Conservation (phyloP, 2,888 invertebrate genomes). For the Alentia gelatinosa region DNA sequence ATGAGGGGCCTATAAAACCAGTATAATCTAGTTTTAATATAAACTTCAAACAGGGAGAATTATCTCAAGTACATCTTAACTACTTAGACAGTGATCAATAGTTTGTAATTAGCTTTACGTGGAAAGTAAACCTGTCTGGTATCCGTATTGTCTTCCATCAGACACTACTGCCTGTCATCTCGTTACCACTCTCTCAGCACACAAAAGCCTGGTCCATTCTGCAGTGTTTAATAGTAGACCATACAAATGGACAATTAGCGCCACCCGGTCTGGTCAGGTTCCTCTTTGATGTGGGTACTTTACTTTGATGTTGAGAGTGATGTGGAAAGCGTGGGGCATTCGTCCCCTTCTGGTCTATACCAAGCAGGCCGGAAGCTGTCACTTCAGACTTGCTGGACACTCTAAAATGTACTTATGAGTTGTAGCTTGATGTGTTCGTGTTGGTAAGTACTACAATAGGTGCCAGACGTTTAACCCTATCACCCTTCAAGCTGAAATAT, state of each 20-base stretch:
- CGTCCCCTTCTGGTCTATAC: neutral
- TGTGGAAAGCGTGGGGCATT: too few species aligned
- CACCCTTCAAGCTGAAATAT: too few species aligned
- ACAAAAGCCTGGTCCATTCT: neutral
- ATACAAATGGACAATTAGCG: too few species aligned
- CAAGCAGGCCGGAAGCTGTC: neutral
- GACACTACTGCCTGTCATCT: neutral
- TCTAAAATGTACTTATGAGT: neutral
- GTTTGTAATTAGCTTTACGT: neutral
- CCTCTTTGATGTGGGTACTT: too few species aligned
- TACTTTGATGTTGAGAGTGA: too few species aligned
- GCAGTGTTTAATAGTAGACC: neutral
- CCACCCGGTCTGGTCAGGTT: too few species aligned
- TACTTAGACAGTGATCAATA: neutral
- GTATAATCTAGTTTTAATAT: too few species aligned
- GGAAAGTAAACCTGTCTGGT: neutral
- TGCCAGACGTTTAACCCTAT: neutral
- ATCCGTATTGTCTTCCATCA: neutral
- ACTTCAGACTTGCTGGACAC: neutral
- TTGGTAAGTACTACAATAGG: neutral
- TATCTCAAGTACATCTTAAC: neutral
- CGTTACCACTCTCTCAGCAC: neutral
- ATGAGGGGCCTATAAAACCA: too few species aligned
- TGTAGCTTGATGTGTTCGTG: neutral
- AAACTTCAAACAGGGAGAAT: neutral